A percentile compares a stretch with the other conserved stretches of the same genome.
Conservation (phyloP, 1,140 invertebrate genomes). For the Anagrus nilaparvatae region DNA sequence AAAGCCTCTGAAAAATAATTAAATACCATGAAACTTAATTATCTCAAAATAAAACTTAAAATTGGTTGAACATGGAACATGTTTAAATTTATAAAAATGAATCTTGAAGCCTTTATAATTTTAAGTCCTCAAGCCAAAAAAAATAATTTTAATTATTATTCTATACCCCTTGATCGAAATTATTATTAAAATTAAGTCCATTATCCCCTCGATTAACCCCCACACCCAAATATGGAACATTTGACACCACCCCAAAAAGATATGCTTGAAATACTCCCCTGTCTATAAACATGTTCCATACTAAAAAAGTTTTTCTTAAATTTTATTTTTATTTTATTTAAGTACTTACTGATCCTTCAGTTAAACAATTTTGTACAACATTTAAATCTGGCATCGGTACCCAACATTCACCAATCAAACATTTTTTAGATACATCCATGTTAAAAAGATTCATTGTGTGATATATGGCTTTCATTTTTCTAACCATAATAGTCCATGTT, state of each 20-base stretch:
- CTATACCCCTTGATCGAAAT: no score
- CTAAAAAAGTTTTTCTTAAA: no score
- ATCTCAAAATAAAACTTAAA: background rate
- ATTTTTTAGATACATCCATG: conserved; percentile 85
- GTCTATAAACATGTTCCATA: no score
- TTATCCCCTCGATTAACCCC: no score
- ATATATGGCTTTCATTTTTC: conserved; percentile 91
- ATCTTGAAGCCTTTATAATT: background rate
- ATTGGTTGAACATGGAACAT: background rate
- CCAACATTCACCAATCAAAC: conserved; percentile 97
- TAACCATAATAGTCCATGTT: conserved; percentile 91
- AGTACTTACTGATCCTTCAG: conserved; percentile 74
- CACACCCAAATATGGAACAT: no score
- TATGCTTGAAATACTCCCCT: no score
- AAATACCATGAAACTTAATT: no score
- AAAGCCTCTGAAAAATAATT: conserved; percentile 56
- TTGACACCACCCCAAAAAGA: background rate
- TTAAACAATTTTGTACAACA: conserved; percentile 76
- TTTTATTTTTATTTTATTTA: no score
- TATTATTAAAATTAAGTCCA: no score
- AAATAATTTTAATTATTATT: no score
- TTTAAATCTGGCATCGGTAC: conserved; percentile 77
- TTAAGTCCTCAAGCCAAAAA: no score
- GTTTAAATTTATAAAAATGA: background rate
- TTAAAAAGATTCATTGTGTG: conserved; percentile 83